Base-by-base conservation (phyloP, 2,797 vertebrate genomes). In the Diplodus sargus region DNA sequence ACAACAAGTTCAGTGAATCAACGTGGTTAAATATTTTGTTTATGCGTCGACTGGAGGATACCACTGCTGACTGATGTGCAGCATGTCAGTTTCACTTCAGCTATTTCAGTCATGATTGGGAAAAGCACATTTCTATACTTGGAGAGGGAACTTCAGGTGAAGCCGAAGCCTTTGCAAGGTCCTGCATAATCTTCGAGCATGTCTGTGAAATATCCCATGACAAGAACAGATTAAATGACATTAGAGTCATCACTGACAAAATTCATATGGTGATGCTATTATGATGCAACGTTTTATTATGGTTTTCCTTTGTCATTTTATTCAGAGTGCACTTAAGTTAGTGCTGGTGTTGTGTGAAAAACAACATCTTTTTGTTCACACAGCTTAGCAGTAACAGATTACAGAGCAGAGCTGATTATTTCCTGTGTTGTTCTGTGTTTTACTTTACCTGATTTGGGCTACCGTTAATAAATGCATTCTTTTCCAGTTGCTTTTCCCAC, bases 341-440 rank as follows among this genome's bases (percentile, higher is more conserved):
- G 16, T 5, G 2, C 23, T 59, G 48, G 2, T 69, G 20, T 22
- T 22, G 4, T 34, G 62, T 65, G 9, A 34, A 60, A 22, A 58
- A 34, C 2, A 30, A 42, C 4, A 28, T 20, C 3, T 84, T 73
- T 73, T n/a, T 61, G 30, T 72, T 82, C 56, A 86, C 84, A 85
- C 49, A 74, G 54, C 49, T 84, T 28, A 68, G 75, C 80, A 65
- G 70, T 82, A 79, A 84, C 53, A 62, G 84, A 91, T 92, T 90
- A 87, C 71, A 67, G 60, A 65, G 61, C 52, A 76, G 74, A 90
- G 89, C 82, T 74, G 83, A 89, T 92, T 87, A 82, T 80, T 87
- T 78, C 48, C 58, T 59, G 62, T 68, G 66, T 58, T 77, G 42
- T 34, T 70, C 47, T n/a, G 4, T 73, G 64, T 76, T 76, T 57